A percentile compares a stretch with the other conserved stretches of the same genome.
Conservation (phyloP, 2,113 vertebrate genomes). For the Microcebus griseorufus region DNA sequence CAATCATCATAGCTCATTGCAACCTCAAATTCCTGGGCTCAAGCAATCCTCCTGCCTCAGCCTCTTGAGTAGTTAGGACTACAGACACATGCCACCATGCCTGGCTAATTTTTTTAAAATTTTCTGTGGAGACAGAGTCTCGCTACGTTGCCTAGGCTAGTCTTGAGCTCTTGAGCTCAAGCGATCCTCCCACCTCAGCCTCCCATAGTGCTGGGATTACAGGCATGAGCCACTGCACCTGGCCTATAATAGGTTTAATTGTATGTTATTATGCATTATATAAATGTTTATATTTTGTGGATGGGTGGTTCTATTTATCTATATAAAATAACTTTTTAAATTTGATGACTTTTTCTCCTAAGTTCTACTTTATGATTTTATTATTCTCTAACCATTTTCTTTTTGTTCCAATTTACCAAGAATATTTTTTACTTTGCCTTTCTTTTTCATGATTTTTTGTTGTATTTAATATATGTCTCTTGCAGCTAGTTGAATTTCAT, state of each 20-base stretch:
- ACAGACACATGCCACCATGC: no score
- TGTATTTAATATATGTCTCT: not conserved
- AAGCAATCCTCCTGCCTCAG: no score
- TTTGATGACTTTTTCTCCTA: not conserved
- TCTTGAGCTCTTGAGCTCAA: no score
- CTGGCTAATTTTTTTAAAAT: no score
- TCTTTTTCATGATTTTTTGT: not conserved
- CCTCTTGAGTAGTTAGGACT: no score
- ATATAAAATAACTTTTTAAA: not conserved
- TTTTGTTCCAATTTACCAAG: not conserved
- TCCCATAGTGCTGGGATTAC: no score
- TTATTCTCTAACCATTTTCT: constrained; percentile 8
- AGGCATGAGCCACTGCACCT: no score
- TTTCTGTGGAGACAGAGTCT: no score
- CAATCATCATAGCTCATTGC: no score
- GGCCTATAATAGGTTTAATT: not conserved
- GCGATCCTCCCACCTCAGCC: no score
- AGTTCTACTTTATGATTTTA: constrained; percentile 23
- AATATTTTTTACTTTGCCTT: not conserved
- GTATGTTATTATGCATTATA: not conserved
- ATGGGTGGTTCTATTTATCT: not conserved
- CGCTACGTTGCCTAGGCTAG: no score
- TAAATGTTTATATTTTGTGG: not conserved
- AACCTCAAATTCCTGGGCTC: no score
- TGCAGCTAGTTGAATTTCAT: not conserved